Percentiles rank a stretch among this genome's conserved stretches.
These are phyloP conservation scores for Hirudo medicinalis DNA, from an alignment of 1,140 invertebrate species.

Conservation along the genomic window DNA sequence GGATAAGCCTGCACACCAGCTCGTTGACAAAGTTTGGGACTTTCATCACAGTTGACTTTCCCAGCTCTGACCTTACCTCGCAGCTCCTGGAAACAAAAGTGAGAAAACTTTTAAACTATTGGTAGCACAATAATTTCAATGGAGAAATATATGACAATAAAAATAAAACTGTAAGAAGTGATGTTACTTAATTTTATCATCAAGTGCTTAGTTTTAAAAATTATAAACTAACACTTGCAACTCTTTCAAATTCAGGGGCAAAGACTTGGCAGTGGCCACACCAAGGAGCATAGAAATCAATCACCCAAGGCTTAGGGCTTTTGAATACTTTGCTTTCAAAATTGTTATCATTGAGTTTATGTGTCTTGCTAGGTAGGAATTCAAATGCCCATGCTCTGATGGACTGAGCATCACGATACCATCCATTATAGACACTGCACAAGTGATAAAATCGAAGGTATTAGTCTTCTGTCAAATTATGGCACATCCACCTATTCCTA, in stretches of 20 bases:
- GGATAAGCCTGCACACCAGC: conserved; percentile 47
- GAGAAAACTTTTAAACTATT: too few relatives aligned
- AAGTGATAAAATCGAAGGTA: background rate
- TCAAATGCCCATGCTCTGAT: conserved; percentile 50
- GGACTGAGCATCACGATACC: conserved; percentile 47
- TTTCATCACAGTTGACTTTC: conserved; percentile 48
- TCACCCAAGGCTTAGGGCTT: conserved; percentile 47
- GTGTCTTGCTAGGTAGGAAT: conserved; percentile 47
- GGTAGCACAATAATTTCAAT: background rate
- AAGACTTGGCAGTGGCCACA: conserved; percentile 58
- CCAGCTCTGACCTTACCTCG: conserved; percentile 45
- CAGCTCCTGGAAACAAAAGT: conserved; percentile 40
- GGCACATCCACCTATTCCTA: too few relatives aligned
- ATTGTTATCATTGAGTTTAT: conserved; percentile 10
- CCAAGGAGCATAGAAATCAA: conserved; percentile 65
- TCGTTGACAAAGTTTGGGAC: conserved; percentile 39
- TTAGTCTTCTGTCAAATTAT: too few relatives aligned
- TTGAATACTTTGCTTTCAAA: conserved; percentile 32
- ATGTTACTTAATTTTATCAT: background rate
- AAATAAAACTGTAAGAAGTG: background rate
- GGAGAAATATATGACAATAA: background rate
- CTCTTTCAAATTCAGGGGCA: conserved; percentile 54
- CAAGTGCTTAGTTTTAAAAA: conserved; percentile 5
- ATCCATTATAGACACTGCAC: conserved; percentile 50
- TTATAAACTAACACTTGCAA: conserved; percentile 48